Percentiles rank a stretch among this genome's conserved stretches.
These are phyloP conservation scores for Muscicapa striata DNA, from an alignment of 2,797 vertebrate genomes.

Conservation along the genomic window DNA sequence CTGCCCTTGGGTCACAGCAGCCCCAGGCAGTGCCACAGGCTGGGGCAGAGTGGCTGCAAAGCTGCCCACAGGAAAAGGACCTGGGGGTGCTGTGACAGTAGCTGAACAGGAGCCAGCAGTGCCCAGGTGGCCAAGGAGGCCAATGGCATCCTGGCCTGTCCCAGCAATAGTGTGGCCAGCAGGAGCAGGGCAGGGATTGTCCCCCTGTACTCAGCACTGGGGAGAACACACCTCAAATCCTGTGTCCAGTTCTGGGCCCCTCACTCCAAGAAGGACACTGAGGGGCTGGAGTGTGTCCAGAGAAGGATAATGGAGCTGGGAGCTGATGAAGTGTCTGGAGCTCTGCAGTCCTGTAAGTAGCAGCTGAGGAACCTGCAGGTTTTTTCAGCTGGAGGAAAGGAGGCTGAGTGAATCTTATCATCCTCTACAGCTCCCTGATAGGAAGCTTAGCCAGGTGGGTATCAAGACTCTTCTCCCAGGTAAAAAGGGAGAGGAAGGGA, in stretches of 20 bases:
- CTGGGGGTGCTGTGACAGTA: background rate
- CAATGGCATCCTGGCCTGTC: background rate
- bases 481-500: accelerated
- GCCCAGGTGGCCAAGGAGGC: background rate
- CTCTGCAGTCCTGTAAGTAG: background rate
- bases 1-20: background rate
- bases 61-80: accelerated
- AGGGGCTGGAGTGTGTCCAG: accelerated
- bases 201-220: accelerated
- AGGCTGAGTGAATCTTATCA: background rate
- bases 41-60: background rate
- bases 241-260: background rate
- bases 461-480: background rate
- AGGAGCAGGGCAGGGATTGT: background rate
- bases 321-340: background rate
- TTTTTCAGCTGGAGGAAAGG: background rate
- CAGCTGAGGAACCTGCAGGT: accelerated
- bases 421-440: background rate
- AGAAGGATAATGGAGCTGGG: accelerated
- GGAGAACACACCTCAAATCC: accelerated
- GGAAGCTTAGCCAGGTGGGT: accelerated
- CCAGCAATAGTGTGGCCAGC: background rate
- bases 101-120: background rate
- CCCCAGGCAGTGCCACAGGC: background rate
- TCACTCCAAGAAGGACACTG: background rate